phyloP scores from a whole-genome alignment of 2,113 vertebrate species.

The Myrmecophaga tridactyla region DNA sequence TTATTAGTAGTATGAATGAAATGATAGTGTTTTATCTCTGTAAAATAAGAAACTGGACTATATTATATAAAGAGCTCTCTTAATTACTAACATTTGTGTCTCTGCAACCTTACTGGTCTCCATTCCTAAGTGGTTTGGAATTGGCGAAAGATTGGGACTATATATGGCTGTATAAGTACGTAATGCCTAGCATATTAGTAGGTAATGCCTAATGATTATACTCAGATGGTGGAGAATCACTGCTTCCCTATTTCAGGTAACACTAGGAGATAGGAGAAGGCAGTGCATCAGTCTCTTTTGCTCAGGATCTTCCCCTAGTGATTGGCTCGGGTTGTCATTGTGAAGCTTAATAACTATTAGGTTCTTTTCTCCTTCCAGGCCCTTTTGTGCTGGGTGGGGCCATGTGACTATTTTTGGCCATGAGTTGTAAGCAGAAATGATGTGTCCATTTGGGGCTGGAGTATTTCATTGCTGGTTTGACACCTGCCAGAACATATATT shows the following conservation, averaged over 20 bases:
- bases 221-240: not conserved
- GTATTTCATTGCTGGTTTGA: not conserved
- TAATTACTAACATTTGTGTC: not conserved
- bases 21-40: not conserved
- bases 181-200: too few species aligned
- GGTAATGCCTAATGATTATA: not conserved
- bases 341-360: not conserved
- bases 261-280: not conserved
- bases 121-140: not conserved
- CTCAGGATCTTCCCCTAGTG: not conserved
- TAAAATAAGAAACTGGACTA: not conserved
- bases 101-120: not conserved
- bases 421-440: not conserved
- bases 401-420: not conserved
- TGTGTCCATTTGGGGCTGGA: not conserved
- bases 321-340: not conserved
- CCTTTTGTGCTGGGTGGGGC: not conserved
- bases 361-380: not conserved
- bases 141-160: not conserved
- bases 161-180: not conserved
- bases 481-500: not conserved
- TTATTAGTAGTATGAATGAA: not conserved
- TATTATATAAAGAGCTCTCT: not conserved
- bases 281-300: not conserved
- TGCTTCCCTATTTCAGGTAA: not conserved